Evolutionary conservation across 2,888 invertebrate genomes (phyloP), one percentile per base, ranked within the genome.

Genomic region (Melinopterus prodromus): DNA sequence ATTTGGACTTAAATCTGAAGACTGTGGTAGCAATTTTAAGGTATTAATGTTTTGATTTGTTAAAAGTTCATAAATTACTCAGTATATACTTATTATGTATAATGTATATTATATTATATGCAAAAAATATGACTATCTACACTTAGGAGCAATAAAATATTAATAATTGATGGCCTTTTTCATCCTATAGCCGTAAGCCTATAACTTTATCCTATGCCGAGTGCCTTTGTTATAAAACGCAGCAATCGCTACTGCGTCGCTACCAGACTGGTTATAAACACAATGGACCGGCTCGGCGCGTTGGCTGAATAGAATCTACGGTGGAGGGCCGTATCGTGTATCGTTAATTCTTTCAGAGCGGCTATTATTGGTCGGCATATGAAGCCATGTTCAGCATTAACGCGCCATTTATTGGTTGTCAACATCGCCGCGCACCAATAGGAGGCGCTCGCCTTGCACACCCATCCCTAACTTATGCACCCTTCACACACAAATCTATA

Each of bases 341-440:
- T 12, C 53, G 7, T 53, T 53, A 53, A 9, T 53, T 53, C 53
- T 53, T 53, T 53, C 53, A 53, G 71, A 71, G 69, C 38, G 77
- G 78, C 70, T 76, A 77, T 74, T 80, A 84, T 83, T 84, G 84
- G 84, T 79, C 81, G 81, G 16, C 75, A 72, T 71, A 74, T 80
- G 84, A 80, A 80, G 84, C 84, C 84, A 84, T 84, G 82, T 84
- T 83, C 81, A 82, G 82, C 80, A 79, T 77, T 69, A 81, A 81
- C 78, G 69, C 75, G 71, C 72, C 74, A 80, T 78, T 81, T 80
- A 84, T 84, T 84, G 84, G 84, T 82, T 71, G 81, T 71, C 79
- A 77, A 77, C 38, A 53, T 15, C 35, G 69, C n/a, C 9, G 7
- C 69, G 35, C 26, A 53, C 79, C 79, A 79, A 79, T 79, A n/a